Percentiles rank a stretch among this genome's conserved stretches.
phyloP scores from a whole-genome alignment of 2,113 vertebrate species.

The Diadophis punctatus region DNA sequence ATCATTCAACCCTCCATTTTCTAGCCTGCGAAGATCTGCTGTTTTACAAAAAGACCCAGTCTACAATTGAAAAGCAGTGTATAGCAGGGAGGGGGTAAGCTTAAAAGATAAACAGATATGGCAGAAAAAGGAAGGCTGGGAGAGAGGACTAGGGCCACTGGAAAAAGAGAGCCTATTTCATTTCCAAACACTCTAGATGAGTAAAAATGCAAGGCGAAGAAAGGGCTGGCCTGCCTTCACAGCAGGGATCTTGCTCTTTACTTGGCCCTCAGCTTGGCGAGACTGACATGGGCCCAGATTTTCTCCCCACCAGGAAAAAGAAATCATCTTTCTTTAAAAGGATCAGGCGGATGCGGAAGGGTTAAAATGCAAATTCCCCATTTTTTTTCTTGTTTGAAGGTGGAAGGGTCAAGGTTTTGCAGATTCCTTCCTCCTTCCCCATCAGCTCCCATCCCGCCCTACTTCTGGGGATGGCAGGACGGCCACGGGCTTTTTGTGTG shows the following conservation, averaged over 20 bases:
- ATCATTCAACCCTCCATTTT: slow-evolving; percentile 2
- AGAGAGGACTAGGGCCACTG: neutral
- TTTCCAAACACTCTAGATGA: slow-evolving; percentile 54
- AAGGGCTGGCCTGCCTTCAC: slow-evolving; percentile 55
- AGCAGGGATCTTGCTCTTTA: slow-evolving; percentile 59
- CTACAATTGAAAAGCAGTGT: neutral
- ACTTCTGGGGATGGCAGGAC: slow-evolving; percentile 62
- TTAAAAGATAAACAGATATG: neutral
- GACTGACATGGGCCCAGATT: slow-evolving; percentile 33
- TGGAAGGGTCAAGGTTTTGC: slow-evolving; percentile 73
- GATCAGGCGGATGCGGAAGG: slow-evolving; percentile 43
- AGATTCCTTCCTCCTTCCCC: slow-evolving; percentile 61
- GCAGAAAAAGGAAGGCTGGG: neutral
- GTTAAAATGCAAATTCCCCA: slow-evolving; percentile 77
- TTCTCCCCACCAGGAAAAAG: slow-evolving; percentile 66
- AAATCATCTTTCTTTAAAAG: slow-evolving; percentile 8
- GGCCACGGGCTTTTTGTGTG: slow-evolving; percentile 79
- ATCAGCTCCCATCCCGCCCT: slow-evolving; percentile 18
- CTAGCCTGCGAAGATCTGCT: slow-evolving; percentile 6
- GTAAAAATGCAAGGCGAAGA: slow-evolving; percentile 47
- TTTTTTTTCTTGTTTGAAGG: slow-evolving; percentile 66
- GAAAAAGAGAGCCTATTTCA: slow-evolving; percentile 40
- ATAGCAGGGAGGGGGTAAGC: neutral
- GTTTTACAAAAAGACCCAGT: neutral
- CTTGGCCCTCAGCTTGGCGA: slow-evolving; percentile 41